Evolutionary conservation across 2,888 invertebrate genomes (phyloP).

Genomic region (Elysia crispata): DNA sequence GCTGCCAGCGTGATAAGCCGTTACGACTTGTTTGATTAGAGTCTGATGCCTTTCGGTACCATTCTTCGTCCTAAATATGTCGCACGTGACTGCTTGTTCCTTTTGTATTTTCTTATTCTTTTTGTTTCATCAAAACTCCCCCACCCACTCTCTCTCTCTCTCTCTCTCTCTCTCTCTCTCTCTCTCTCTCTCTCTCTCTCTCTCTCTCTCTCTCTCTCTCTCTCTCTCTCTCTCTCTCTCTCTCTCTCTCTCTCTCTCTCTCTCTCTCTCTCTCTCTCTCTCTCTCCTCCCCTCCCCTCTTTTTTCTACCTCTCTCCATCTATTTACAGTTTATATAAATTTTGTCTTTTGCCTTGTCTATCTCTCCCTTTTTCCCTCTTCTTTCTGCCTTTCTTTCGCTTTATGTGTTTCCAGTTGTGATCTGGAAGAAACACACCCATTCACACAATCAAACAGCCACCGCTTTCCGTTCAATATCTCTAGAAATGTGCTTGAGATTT

Average conservation of each 20-base stretch:
- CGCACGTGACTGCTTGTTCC: no score
- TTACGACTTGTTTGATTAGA: no score
- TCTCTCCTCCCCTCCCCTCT: not conserved
- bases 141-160: constrained; percentile 2
- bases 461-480: no score
- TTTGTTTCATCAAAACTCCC: no score
- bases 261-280: constrained; percentile 17
- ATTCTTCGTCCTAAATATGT: no score
- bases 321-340: not conserved
- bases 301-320: not conserved
- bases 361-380: not conserved
- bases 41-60: no score
- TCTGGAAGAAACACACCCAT: no score
- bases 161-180: constrained; percentile 4
- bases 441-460: no score
- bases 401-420: not conserved
- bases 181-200: not conserved
- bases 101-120: no score
- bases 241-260: constrained; percentile 25
- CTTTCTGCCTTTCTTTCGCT: not conserved
- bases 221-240: constrained; percentile 35
- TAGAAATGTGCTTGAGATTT: no score
- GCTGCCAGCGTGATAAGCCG: no score
- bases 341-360: no score
- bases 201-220: constrained; percentile 24